phyloP scores from a whole-genome alignment of 2,888 invertebrate genomes.

The Catocala nupta region DNA sequence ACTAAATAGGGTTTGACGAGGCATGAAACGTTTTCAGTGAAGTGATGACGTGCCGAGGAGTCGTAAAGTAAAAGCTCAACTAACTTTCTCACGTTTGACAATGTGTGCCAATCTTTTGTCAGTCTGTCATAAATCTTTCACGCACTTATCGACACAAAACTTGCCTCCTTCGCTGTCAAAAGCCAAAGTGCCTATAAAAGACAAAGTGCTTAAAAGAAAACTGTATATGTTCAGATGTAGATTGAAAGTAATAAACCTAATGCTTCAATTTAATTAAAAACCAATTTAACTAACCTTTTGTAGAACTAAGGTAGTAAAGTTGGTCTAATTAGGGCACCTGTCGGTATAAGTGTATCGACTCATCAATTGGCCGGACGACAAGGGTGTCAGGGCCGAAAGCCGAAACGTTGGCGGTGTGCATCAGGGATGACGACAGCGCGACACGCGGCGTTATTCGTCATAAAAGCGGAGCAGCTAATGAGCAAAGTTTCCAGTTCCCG shows the following conservation, averaged over 20 bases:
- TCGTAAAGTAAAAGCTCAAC: conserved; percentile 46
- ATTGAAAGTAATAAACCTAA: neutral
- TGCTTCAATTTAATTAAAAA: conserved; percentile 20
- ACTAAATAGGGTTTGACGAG: conserved; percentile 39
- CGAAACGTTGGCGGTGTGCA: conserved; percentile 32
- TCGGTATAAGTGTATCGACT: conserved; percentile 27
- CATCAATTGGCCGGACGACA: conserved; percentile 41
- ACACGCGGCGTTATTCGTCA: conserved; percentile 47
- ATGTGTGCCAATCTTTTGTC: conserved; percentile 35
- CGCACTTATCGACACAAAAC: conserved; percentile 30
- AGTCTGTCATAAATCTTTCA: conserved; percentile 33
- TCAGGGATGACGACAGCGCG: conserved; percentile 22
- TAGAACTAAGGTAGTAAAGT: conserved; percentile 23
- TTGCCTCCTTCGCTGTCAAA: conserved; percentile 9
- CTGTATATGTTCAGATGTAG: neutral
- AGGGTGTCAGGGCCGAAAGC: conserved; percentile 19
- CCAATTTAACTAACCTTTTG: conserved; percentile 21
- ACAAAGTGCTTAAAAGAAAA: neutral
- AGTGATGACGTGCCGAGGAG: conserved; percentile 39
- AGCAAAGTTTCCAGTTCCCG: conserved; percentile 58
- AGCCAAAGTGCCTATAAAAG: neutral
- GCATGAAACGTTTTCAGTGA: conserved; percentile 43
- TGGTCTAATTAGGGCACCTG: conserved; percentile 31
- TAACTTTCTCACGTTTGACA: conserved; percentile 46
- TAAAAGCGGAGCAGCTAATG: conserved; percentile 60